phyloP scores from a whole-genome alignment of 2,888 invertebrate genomes.

The Campoplex capitator region DNA sequence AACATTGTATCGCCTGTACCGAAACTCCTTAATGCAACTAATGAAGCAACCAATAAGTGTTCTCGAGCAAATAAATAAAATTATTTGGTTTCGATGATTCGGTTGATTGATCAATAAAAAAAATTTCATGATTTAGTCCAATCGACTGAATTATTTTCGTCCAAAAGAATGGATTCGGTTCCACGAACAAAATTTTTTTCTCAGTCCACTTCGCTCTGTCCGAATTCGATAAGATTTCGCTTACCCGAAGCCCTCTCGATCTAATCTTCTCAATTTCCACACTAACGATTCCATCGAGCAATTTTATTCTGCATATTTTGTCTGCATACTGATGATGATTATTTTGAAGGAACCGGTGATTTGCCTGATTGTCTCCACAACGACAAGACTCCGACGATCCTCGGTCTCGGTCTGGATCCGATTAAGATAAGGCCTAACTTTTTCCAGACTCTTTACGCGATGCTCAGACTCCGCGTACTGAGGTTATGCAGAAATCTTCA shows the following conservation, averaged over 20 bases:
- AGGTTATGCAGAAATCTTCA: slow-evolving; percentile 90
- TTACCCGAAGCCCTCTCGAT: neutral
- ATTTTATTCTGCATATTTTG: neutral
- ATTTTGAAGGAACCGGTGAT: slow-evolving; percentile 84
- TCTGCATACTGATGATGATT: slow-evolving; percentile 9
- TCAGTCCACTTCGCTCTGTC: neutral
- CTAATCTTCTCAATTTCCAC: slow-evolving; percentile 8
- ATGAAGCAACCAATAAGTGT: too few relatives aligned
- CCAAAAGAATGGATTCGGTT: too few relatives aligned
- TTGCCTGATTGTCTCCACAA: slow-evolving; percentile 84
- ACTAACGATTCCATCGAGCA: neutral
- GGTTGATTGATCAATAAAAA: neutral
- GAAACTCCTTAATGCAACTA: too few relatives aligned
- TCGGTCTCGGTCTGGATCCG: slow-evolving; percentile 87
- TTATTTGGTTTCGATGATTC: too few relatives aligned
- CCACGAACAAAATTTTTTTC: too few relatives aligned
- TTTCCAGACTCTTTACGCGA: slow-evolving; percentile 88
- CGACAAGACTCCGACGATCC: slow-evolving; percentile 86
- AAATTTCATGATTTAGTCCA: too few relatives aligned
- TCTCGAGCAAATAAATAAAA: too few relatives aligned
- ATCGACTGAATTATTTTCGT: too few relatives aligned
- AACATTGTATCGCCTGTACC: too few relatives aligned
- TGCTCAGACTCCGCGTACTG: slow-evolving; percentile 88
- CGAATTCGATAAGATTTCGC: neutral
- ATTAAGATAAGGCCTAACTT: slow-evolving; percentile 88